Evolutionary conservation across 2,888 invertebrate species (phyloP).

Genomic region (Eupeodes latifasciatus): DNA sequence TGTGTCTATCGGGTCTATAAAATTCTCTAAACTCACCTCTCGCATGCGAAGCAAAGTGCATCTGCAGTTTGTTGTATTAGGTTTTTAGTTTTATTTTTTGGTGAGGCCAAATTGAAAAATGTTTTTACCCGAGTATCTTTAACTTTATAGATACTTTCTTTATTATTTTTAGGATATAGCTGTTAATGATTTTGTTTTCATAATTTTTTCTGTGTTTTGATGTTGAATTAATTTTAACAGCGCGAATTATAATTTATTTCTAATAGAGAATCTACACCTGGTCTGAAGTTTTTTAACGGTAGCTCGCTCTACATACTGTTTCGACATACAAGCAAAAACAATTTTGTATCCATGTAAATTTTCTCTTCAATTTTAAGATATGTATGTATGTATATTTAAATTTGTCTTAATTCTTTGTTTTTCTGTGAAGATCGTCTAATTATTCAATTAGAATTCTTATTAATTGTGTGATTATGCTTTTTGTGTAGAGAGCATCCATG

Average conservation of each 20-base stretch:
- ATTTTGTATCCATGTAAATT: neutral
- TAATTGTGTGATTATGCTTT: neutral
- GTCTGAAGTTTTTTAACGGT: conserved; percentile 4
- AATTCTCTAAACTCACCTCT: conserved; percentile 2
- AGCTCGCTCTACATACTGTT: conserved; percentile 1
- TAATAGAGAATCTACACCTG: neutral
- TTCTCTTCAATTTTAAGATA: neutral
- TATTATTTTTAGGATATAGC: neutral
- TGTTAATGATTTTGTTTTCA: conserved; percentile 12
- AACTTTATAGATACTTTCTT: conserved; percentile 30
- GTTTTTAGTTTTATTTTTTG: too few relatives aligned
- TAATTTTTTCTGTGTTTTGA: neutral
- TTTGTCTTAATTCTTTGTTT: neutral
- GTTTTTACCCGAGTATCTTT: conserved; percentile 7
- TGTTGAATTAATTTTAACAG: neutral
- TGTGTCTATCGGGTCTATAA: neutral
- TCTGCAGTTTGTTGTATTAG: neutral
- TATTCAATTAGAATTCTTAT: neutral
- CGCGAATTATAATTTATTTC: conserved; percentile 26
- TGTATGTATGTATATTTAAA: neutral
- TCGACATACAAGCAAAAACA: neutral
- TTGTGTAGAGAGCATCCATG: neutral
- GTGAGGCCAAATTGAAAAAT: conserved; percentile 18
- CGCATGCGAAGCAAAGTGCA: neutral
- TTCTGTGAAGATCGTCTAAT: neutral